Evolutionary conservation across 2,797 vertebrate genomes (phyloP), one percentile per base, ranked within the genome.

Genomic region (Oreochromis mossambicus): DNA sequence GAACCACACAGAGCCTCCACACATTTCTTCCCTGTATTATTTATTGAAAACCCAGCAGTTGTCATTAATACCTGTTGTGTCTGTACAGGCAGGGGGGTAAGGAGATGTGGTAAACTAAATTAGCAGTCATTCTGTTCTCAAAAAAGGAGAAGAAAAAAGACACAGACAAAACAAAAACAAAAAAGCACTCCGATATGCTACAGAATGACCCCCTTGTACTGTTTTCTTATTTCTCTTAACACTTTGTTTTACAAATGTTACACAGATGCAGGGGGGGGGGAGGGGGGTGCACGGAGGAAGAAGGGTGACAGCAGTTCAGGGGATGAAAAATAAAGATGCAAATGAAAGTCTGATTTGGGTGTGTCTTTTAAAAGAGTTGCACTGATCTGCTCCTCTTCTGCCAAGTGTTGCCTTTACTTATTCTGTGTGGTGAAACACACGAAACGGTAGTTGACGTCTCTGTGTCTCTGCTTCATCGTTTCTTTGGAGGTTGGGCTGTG

Each of bases 401-500:
- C 79, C 58, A 21, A 83, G 84, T 93, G 90, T 90, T 86, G 82
- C 83, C 87, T 55, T 56, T 56, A 87, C 76, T 82, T 58, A 32
- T 61, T 86, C 54, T 54, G 61, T 83, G 87, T 81, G 10, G 61
- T 61, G 58, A 79, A 87, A 86, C 81, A 84, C 56, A 41, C 34
- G 56, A 83, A 77, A 86, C 84, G 2, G 83, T 79, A 68, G 15
- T 56, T n/a, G 76, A 87, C 58, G 14, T 54, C 58, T 81, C 77
- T 4, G 13, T 79, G 41, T 83, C 77, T 26, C 6, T 63, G 81
- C 91, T 93, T 97, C 96, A 97, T 88, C 96, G 96, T 80, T 97
- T 97, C 92, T 97, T 97, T 50, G 96, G 96, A 6, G 96, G 94
- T 77, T 96, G 93, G 80, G 96, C 96, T 94, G 96, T 97, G 91